Evolutionary conservation across 2,888 invertebrate genomes (phyloP), one percentile per base, ranked within the genome.

Genomic region (Eristalinus aeneus): DNA sequence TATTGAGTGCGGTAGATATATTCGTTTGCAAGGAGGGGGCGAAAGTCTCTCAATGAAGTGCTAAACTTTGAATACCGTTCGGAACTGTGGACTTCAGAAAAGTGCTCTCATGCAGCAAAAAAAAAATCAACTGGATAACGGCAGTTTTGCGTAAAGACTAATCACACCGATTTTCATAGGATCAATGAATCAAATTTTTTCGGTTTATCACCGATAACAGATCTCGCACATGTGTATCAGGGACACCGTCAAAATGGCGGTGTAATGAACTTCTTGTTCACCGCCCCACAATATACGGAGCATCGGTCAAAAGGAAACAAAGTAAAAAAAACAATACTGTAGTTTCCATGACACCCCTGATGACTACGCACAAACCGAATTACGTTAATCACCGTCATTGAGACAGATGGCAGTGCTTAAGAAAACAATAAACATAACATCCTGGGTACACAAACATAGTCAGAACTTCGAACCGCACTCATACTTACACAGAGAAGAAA

Each of bases 401-500:
- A 34, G 8, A 1, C 6, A n/a, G 16, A 16, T 16, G 46, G 8
- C 2, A 46, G 6, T n/a, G 8, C 5, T 27, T n/a, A 2, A 12
- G 54, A n/a, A 46, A 31, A 5, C 9, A 31, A 65, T 34, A 23
- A 11, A 69, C 23, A 60, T 0, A 75, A 53, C 34, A 54, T 23
- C 9, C 9, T 32, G 54, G 16, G 31, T 64, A 56, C 58, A 54
- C 6, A 54, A 32, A 22, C 46, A 32, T n/a, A n/a, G n/a, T n/a
- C n/a, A n/a, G n/a, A n/a, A n/a, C n/a, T n/a, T n/a, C n/a, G n/a
- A n/a, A n/a, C n/a, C 61, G 63, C 61, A 46, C 65, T 23, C 4
- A 39, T 64, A 74, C 74, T 84, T 71, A 84, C 83, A 58, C 74
- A 39, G 10, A 46, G 46, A 16, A 39, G 39, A 46, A 46, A 46